Evolutionary conservation across 2,113 vertebrate genomes (phyloP).

Genomic region (Scytalopus superciliaris): DNA sequence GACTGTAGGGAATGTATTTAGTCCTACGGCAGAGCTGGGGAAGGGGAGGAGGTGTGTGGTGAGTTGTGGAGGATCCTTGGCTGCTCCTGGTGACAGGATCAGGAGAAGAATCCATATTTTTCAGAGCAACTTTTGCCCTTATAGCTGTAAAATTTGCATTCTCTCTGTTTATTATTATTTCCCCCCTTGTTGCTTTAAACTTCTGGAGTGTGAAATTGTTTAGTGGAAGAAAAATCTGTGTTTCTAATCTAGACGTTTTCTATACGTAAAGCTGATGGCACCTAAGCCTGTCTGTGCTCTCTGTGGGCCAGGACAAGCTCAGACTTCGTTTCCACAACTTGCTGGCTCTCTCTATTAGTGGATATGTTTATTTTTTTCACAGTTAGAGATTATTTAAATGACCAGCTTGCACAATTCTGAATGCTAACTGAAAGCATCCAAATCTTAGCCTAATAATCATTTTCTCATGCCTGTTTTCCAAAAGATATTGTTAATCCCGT

Average conservation of each 20-base stretch:
- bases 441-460: background rate
- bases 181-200: fast-evolving
- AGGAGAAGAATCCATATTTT: background rate
- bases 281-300: fast-evolving
- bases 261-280: fast-evolving
- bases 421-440: background rate
- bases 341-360: background rate
- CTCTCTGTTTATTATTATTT: too few relatives aligned
- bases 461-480: background rate
- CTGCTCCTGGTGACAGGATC: background rate
- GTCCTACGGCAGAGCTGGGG: background rate
- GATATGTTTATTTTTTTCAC: background rate
- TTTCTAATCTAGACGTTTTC: fast-evolving
- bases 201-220: background rate
- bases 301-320: background rate
- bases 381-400: background rate
- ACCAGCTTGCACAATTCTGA: background rate
- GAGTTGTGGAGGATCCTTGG: background rate
- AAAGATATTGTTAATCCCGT: background rate
- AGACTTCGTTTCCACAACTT: background rate
- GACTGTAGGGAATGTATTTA: background rate
- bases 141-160: background rate
- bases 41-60: background rate
- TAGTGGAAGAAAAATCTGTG: background rate
- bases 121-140: background rate